A percentile compares a stretch with the other conserved stretches of the same genome.
These are phyloP conservation scores for Diglossa brunneiventris DNA, from an alignment of 2,113 vertebrate genomes.

Conservation along the genomic window DNA sequence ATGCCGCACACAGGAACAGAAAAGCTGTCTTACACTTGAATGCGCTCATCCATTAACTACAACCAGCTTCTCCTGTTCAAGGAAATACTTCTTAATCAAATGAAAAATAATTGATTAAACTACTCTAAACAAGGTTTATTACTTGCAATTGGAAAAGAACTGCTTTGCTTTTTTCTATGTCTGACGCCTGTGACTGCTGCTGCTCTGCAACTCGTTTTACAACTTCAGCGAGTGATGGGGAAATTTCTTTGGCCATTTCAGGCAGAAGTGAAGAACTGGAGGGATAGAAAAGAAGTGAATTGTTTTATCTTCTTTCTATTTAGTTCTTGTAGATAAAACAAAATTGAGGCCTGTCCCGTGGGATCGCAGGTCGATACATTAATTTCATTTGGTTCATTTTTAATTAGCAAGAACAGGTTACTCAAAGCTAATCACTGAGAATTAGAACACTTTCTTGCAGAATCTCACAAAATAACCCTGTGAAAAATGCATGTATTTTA, in stretches of 20 bases:
- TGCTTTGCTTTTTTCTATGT: slow-evolving; percentile 66
- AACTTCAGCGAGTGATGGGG: slow-evolving; percentile 45
- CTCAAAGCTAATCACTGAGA: not conserved
- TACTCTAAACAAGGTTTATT: not conserved
- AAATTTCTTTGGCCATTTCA: slow-evolving; percentile 39
- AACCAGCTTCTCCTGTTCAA: not conserved
- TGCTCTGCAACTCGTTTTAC: slow-evolving; percentile 68
- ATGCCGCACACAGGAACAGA: not conserved
- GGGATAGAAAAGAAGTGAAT: not conserved
- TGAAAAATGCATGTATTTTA: too few species aligned
- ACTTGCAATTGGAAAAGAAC: slow-evolving; percentile 70
- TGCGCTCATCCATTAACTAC: not conserved
- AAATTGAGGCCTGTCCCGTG: not conserved
- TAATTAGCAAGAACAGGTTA: not conserved
- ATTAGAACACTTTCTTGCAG: not conserved
- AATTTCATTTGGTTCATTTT: not conserved
- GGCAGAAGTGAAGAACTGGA: not conserved
- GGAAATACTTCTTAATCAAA: not conserved
- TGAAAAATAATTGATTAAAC: not conserved
- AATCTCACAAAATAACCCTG: not conserved
- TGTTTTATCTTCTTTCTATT: not conserved
- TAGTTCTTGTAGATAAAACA: not conserved
- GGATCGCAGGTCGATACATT: not conserved
- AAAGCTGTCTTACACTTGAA: not conserved
- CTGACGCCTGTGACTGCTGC: slow-evolving; percentile 69